These are phyloP conservation scores for Calameuta filiformis DNA, from an alignment of 2,888 invertebrate genomes.

Conservation along the genomic window DNA sequence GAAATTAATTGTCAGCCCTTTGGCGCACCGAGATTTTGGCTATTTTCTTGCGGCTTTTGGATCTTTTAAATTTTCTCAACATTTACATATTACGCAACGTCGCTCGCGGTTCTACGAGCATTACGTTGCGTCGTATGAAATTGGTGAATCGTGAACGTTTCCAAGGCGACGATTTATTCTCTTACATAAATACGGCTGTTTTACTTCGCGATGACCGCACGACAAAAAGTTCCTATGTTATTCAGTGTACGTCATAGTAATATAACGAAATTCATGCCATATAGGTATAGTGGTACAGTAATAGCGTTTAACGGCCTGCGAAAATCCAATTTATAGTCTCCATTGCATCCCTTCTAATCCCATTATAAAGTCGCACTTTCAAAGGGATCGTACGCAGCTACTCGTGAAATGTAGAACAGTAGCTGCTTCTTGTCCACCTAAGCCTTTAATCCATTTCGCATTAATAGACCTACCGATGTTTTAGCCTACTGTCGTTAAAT, in stretches of 20 bases:
- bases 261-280: neutral
- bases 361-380: conserved; percentile 53
- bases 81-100: neutral
- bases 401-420: neutral
- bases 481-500: neutral
- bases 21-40: neutral
- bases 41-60: neutral
- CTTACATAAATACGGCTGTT: neutral
- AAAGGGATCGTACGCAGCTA: conserved; percentile 28
- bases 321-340: conserved; percentile 56
- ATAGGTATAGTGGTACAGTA: conserved; percentile 21
- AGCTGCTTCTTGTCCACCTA: conserved; percentile 9
- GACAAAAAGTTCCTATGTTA: neutral
- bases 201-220: neutral
- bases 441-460: conserved; percentile 24
- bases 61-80: neutral
- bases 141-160: neutral
- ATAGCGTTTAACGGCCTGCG: conserved; percentile 43
- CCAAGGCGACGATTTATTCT: neutral
- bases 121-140: neutral
- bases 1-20: conserved; percentile 26
- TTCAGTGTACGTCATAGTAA: neutral
- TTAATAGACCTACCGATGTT: conserved; percentile 14
- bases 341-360: conserved; percentile 50
- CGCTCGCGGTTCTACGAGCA: neutral